These are phyloP conservation scores for Cyprinus carpio DNA, from an alignment of 2,113 vertebrate genomes.

Conservation along the genomic window DNA sequence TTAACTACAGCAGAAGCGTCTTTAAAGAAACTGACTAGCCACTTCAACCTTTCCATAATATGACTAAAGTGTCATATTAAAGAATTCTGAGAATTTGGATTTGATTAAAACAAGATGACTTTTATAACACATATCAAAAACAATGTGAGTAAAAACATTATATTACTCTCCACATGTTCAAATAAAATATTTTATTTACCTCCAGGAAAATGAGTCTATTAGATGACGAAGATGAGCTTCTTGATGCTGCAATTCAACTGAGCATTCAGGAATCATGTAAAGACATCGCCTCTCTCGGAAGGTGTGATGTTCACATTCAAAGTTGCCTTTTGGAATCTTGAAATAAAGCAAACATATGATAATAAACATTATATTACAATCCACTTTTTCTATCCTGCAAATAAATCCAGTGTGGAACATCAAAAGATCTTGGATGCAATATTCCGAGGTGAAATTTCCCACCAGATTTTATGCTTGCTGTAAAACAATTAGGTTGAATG, in stretches of 20 bases:
- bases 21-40: neutral
- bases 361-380: neutral
- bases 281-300: slow-evolving; percentile 60
- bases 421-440: slow-evolving; percentile 79
- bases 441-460: slow-evolving; percentile 73
- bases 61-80: neutral
- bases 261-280: slow-evolving; percentile 79
- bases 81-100: neutral
- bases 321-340: slow-evolving; percentile 58
- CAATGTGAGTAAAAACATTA: neutral
- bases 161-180: neutral
- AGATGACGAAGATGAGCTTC: slow-evolving; percentile 76
- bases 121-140: neutral
- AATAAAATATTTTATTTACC: neutral
- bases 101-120: neutral
- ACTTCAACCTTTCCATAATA: neutral
- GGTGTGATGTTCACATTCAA: slow-evolving; percentile 72
- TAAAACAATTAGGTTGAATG: neutral
- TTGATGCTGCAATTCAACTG: slow-evolving; percentile 76
- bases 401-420: slow-evolving; percentile 70
- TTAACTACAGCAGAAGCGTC: neutral
- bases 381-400: slow-evolving; percentile 32
- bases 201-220: slow-evolving; percentile 66
- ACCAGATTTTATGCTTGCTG: neutral
- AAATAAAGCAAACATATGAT: slow-evolving; percentile 10